Conservation (phyloP, 1,140 invertebrate genomes). For the Ceratina australensis region DNA sequence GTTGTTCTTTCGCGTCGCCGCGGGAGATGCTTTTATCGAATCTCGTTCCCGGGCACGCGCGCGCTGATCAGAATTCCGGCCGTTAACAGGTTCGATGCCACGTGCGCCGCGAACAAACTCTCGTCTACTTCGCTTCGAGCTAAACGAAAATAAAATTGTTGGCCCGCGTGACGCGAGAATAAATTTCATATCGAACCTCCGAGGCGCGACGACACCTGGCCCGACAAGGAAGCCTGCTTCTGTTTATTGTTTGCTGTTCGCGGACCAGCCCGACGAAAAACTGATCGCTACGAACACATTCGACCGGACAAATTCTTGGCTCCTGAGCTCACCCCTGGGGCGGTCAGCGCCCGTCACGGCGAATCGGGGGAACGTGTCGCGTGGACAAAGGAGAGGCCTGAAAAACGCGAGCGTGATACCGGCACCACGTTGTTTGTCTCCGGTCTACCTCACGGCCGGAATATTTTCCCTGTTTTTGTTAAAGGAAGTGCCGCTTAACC, state of each 20-base stretch:
- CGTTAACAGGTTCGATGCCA: not conserved
- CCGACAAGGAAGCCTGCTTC: not conserved
- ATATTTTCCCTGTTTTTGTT: not conserved
- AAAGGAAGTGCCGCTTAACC: conserved; percentile 13
- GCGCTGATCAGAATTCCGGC: not conserved
- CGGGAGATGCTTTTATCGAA: not conserved
- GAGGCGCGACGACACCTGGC: not conserved
- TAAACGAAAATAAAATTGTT: conserved; percentile 18
- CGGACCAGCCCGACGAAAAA: not conserved
- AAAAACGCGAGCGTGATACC: not conserved
- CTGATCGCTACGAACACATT: not conserved
- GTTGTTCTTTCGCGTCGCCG: not conserved
- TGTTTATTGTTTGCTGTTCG: not conserved
- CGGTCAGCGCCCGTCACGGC: not conserved
- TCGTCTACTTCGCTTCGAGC: not conserved
- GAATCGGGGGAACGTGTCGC: not conserved
- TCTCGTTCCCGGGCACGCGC: not conserved
- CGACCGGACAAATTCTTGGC: not conserved
- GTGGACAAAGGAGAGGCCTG: too few relatives aligned
- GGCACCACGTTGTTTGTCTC: not conserved
- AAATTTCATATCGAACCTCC: not conserved
- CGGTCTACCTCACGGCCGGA: not conserved
- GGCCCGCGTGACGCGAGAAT: not conserved
- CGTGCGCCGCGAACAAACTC: not conserved
- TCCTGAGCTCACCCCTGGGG: not conserved